Evolutionary conservation across 1,140 invertebrate genomes (phyloP).

Genomic region (Trichomalopsis sarcophagae): DNA sequence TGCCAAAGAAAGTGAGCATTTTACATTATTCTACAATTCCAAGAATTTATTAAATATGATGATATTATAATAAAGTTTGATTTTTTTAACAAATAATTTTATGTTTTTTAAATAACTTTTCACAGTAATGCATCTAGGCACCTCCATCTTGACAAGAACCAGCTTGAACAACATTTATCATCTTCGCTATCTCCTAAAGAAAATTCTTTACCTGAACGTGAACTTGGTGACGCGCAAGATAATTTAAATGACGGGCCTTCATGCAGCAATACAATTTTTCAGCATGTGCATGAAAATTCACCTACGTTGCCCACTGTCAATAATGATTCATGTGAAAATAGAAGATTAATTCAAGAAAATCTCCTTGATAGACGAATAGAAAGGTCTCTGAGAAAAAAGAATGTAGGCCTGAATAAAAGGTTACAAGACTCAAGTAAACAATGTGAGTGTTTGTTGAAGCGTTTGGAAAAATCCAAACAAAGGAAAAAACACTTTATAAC

Average conservation of each 20-base stretch:
- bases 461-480: not conserved
- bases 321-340: not conserved
- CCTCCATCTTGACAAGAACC: no score
- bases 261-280: not conserved
- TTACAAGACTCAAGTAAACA: slow-evolving; percentile 1
- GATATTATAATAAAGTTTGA: no score
- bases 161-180: no score
- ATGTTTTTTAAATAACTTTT: no score
- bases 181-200: no score
- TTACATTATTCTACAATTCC: no score
- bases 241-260: not conserved
- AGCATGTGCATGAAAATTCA: not conserved
- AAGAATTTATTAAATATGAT: no score
- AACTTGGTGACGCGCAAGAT: not conserved
- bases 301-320: not conserved
- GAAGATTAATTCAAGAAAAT: not conserved
- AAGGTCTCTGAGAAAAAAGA: not conserved
- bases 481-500: not conserved
- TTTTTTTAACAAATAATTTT: no score
- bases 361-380: not conserved
- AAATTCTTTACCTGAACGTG: no score
- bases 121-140: no score
- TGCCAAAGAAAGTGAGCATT: no score
- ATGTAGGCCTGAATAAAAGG: not conserved
- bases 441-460: not conserved